Percentiles rank a stretch among this genome's conserved stretches.
phyloP scores from a whole-genome alignment of 1,140 invertebrate species.

The Ceratitis capitata region DNA sequence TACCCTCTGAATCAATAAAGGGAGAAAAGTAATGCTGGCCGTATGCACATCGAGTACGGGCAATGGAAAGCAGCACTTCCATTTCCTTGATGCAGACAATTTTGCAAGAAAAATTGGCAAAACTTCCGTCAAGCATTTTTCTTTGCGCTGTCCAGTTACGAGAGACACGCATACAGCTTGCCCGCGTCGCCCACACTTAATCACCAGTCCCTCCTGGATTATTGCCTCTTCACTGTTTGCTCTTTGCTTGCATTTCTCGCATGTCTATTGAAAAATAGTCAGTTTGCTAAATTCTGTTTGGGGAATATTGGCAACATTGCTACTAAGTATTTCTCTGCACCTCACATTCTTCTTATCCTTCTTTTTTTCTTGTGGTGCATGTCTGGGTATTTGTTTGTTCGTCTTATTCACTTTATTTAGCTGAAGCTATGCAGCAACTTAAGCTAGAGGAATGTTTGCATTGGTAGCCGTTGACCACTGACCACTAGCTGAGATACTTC shows the following conservation, averaged over 20 bases:
- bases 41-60: background rate
- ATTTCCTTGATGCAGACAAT: background rate
- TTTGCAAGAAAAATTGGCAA: constrained; percentile 25
- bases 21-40: background rate
- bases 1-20: background rate
- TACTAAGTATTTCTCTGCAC: background rate
- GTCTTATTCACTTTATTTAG: background rate
- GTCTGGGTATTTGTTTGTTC: background rate
- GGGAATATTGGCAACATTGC: background rate
- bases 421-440: constrained; percentile 10
- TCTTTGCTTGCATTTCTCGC: background rate
- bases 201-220: background rate
- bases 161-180: background rate
- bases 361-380: background rate
- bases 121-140: constrained; percentile 24
- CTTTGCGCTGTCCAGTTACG: background rate
- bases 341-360: background rate
- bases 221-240: background rate
- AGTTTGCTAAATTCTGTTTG: background rate
- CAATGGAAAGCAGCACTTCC: background rate
- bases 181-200: background rate
- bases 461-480: background rate
- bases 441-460: background rate
- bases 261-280: background rate
- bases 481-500: background rate